Conservation (phyloP, 2,888 invertebrate genomes). For the Eupsilia transversa region DNA sequence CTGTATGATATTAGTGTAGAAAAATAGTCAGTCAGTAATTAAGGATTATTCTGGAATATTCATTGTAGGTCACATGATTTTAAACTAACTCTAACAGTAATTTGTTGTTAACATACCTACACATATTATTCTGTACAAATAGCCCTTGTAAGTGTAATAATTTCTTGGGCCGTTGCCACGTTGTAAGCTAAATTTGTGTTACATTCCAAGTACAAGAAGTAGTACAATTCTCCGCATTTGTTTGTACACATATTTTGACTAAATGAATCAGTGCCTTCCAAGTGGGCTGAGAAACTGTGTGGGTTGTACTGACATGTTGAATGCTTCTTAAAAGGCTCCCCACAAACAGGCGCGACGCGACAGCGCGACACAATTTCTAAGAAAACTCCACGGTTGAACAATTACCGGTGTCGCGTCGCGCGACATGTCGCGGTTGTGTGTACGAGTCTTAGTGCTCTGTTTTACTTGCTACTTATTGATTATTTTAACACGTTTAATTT, state of each 20-base stretch:
- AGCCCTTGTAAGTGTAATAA: background rate
- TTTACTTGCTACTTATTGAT: slow-evolving; percentile 29
- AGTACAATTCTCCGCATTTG: background rate
- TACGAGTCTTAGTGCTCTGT: background rate
- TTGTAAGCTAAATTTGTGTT: slow-evolving; percentile 8
- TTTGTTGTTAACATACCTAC: background rate
- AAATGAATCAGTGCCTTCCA: slow-evolving; percentile 22
- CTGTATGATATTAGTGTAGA: background rate
- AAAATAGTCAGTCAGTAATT: background rate
- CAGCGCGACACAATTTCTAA: too few species aligned
- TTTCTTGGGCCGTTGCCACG: background rate
- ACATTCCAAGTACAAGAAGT: slow-evolving; percentile 1
- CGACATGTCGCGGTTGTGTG: too few species aligned
- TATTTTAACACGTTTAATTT: background rate
- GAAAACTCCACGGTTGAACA: too few species aligned
- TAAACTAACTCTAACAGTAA: background rate
- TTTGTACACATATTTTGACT: slow-evolving; percentile 14
- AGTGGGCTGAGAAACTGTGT: slow-evolving; percentile 10
- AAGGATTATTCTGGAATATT: background rate
- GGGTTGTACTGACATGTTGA: background rate
- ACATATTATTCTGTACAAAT: background rate
- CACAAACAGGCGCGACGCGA: too few species aligned
- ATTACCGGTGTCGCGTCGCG: too few species aligned
- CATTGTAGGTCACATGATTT: background rate
- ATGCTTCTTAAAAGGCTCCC: too few species aligned